A percentile compares a stretch with the other conserved stretches of the same genome.
phyloP scores from a whole-genome alignment of 2,113 vertebrate species.

The Coptodon rendalli region DNA sequence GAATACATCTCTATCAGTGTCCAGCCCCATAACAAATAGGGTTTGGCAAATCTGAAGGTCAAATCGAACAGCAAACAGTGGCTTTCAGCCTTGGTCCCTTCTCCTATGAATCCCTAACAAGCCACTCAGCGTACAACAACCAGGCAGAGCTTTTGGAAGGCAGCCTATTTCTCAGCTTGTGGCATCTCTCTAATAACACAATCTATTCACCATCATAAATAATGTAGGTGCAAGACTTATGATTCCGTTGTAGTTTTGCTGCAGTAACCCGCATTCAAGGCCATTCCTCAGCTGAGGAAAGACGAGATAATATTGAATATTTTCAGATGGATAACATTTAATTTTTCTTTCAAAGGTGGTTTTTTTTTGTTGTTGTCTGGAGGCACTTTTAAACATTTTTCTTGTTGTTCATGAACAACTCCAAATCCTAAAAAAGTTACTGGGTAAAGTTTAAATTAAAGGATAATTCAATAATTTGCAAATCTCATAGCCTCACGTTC shows the following conservation, averaged over 20 bases:
- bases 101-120: constrained; percentile 48
- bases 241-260: constrained; percentile 23
- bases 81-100: neutral
- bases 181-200: constrained; percentile 40
- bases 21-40: constrained; percentile 56
- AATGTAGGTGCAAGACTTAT: constrained; percentile 43
- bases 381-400: neutral
- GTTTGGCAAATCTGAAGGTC: constrained; percentile 61
- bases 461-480: neutral
- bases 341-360: neutral
- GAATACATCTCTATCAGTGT: constrained; percentile 46
- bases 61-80: constrained; percentile 51
- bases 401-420: neutral
- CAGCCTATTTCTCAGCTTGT: constrained; percentile 21
- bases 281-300: neutral
- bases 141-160: neutral
- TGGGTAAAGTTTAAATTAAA: neutral
- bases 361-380: neutral
- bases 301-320: constrained; percentile 1
- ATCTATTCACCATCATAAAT: constrained; percentile 48
- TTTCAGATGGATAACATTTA: neutral
- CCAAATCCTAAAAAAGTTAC: neutral
- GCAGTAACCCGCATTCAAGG: neutral
- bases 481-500: neutral
- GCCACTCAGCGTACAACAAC: constrained; percentile 5